These are phyloP conservation scores for Calidris pygmaea DNA, from an alignment of 2,113 vertebrate genomes.

Conservation along the genomic window DNA sequence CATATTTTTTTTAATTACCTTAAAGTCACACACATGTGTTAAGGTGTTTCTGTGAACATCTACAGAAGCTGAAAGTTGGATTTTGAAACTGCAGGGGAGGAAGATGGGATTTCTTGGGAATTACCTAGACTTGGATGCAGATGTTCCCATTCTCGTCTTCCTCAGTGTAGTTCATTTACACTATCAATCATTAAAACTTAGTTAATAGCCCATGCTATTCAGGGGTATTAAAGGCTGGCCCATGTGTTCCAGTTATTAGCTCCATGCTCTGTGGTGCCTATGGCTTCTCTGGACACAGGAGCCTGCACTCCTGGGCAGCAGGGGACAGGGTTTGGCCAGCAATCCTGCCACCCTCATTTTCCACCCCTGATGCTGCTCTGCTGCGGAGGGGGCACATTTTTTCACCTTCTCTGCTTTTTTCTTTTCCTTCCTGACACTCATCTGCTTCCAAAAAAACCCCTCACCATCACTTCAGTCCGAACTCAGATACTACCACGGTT, in stretches of 20 bases:
- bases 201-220: accelerated
- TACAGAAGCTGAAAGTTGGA: neutral
- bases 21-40: neutral
- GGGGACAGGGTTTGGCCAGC: neutral
- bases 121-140: neutral
- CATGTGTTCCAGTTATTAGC: neutral
- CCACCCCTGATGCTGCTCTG: neutral
- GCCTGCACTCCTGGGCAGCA: neutral
- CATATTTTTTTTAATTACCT: neutral
- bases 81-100: neutral
- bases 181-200: neutral
- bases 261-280: neutral
- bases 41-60: neutral
- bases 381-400: neutral
- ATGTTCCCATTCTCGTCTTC: neutral
- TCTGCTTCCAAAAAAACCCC: neutral
- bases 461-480: no score
- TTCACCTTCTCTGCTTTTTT: neutral
- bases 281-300: neutral
- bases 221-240: neutral
- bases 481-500: accelerated
- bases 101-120: neutral
- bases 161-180: neutral
- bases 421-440: neutral
- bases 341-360: neutral